Base-by-base conservation (phyloP, 2,113 vertebrate genomes). In the Motacilla tschutschensis region DNA sequence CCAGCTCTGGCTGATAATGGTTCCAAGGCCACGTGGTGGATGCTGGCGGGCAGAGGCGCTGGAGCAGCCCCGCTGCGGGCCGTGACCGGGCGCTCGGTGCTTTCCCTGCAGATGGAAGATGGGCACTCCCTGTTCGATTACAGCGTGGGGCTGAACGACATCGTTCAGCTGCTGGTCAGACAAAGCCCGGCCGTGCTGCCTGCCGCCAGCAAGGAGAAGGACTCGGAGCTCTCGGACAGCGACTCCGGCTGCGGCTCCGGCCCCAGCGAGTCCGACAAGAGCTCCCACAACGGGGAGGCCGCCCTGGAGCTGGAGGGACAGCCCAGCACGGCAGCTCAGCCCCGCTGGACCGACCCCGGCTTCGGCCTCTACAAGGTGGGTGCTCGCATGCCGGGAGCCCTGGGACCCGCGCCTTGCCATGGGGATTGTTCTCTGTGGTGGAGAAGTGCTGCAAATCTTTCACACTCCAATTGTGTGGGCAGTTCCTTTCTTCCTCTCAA, bases 41-140 rank as follows among this genome's bases (percentile, higher is more conserved):
- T 21, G 8, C 3, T 48, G 79, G 65, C 14, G 4, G 24, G 3
- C 6, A 21, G 50, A 7, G 43, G 6, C 13, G 2, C 15, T 20
- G 7, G 59, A 16, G 2, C 1, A 12, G 1, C 35, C 3, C 53
- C 9, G 12, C 1, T 2, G 58, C 5, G 3, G 28, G 48, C 17
- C 17, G 2, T 50, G 26, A 50, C 9, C 9, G 4, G 33, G 33
- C 33, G 25, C 6, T 51, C 28, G 17, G 38, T 72, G 73, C 86
- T 64, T 29, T 58, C 55, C 57, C 84, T 31, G 17, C 74, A 99
- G 99, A 99, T 99, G 99, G 99, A 99, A 84, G 98, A 99, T 0
- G 98, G 98, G 6, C 99, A 99, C 95, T 99, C 98, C 28, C 97
- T 99, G 64, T 99, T 99, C 8, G 99, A 99, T 82, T 99, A 99